phyloP scores from a whole-genome alignment of 2,888 invertebrate genomes.

The Noctua pronuba region DNA sequence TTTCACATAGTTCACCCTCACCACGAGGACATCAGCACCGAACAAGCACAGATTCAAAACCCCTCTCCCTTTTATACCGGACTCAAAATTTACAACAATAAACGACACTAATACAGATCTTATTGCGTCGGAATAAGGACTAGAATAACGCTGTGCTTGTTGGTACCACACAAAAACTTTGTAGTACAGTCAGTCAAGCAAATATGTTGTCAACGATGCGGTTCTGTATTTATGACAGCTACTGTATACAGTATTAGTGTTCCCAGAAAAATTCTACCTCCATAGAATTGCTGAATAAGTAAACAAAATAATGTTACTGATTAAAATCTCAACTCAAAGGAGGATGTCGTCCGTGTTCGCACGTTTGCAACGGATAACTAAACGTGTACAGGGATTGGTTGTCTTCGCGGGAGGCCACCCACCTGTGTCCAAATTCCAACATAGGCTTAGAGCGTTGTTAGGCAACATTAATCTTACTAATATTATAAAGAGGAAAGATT shows the following conservation, averaged over 20 bases:
- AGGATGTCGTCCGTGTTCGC: background rate
- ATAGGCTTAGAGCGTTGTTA: background rate
- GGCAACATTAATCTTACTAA: background rate
- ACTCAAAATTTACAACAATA: background rate
- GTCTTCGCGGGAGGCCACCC: background rate
- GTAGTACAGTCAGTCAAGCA: conserved; percentile 28
- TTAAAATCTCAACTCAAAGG: background rate
- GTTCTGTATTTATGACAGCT: conserved; percentile 8
- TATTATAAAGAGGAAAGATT: no score
- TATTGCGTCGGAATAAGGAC: conserved; percentile 16
- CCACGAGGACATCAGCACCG: background rate
- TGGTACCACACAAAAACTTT: background rate
- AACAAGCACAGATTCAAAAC: conserved; percentile 27
- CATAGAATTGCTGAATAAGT: background rate
- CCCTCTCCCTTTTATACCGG: conserved; percentile 33
- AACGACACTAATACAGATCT: conserved; percentile 4
- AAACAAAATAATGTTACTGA: conserved; percentile 2
- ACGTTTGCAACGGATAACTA: background rate
- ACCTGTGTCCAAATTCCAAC: background rate
- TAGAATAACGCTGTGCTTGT: background rate
- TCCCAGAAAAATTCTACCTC: conserved; percentile 4
- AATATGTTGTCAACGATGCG: conserved; percentile 6
- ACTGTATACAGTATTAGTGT: conserved; percentile 4
- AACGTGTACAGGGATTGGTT: background rate
- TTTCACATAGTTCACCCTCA: conserved; percentile 12